Base-by-base conservation (phyloP, 2,888 invertebrate species). In the Fragum whitleyi region DNA sequence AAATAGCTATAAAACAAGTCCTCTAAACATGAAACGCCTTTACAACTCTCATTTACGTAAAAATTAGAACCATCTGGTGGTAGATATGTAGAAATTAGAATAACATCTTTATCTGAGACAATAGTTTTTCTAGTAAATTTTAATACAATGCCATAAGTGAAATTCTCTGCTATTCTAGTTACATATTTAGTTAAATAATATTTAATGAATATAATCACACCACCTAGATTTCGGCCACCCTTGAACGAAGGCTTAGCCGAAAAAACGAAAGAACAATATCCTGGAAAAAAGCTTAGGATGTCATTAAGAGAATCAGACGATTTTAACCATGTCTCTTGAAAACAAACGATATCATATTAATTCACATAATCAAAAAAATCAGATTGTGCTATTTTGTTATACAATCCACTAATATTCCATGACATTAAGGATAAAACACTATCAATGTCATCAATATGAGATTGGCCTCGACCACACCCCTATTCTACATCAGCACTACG, bases 251-350 rank as follows among this genome's bases (percentile, higher is more conserved):
- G n/a, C 19, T 32, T 62, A 11, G 62, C 62, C 2, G 19, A 14
- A 36, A 29, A 62, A 32, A n/a, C 26, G 19, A 62, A 62, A 62
- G 7, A n/a, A 6, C 7, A 32, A n/a, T 29, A 26, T 14, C n/a
- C 29, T 6, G 29, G 62, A 2, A 62, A 62, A 14, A 11, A 29
- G 21, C 7, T 62, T 21, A 5, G 11, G 11, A 57, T 21, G 11
- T 57, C 57, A 32, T 57, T 23, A 16, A 57, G n/a, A 28, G 7
- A 21, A 16, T 23, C 28, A 53, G n/a, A 53, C 9, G 11, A 9
- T 26, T 26, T 57, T 14, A 26, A 23, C 57, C 57, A 57, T 57
- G 57, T 57, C n/a, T 57, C 57, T 23, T 57, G 57, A 5, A 57
- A 26, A 57, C 57, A 23, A 57, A 57, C 47, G 14, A n/a, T n/a